A percentile compares a stretch with the other conserved stretches of the same genome.
Evolutionary conservation across 1,140 invertebrate species (phyloP).

Genomic region (Pseudomyrmex dendroicus): DNA sequence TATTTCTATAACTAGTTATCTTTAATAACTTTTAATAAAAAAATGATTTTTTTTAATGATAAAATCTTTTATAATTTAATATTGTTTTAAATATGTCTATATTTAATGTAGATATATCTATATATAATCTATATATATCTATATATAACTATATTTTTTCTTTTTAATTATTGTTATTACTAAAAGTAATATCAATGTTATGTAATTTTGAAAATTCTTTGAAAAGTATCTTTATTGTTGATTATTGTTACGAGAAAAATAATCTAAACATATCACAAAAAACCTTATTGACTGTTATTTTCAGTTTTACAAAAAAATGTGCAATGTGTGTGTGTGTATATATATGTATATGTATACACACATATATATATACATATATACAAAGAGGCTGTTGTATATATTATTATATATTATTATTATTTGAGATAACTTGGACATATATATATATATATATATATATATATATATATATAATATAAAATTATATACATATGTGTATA

Average conservation of each 20-base stretch:
- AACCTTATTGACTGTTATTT: background rate
- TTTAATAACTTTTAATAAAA: too few species aligned
- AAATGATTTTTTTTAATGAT: too few species aligned
- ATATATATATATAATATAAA: slow-evolving; percentile 12
- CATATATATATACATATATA: background rate
- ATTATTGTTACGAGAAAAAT: background rate
- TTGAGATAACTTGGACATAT: background rate
- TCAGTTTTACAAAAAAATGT: slow-evolving; percentile 14
- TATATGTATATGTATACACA: too few species aligned
- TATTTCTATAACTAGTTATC: too few species aligned
- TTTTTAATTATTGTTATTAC: background rate
- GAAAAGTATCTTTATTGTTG: background rate
- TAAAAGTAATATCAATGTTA: background rate
- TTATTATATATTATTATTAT: slow-evolving; percentile 56
- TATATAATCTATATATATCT: background rate
- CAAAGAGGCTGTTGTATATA: slow-evolving; percentile 63
- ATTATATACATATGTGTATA: slow-evolving; percentile 2
- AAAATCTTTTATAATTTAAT: too few species aligned
- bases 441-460: background rate
- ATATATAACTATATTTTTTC: background rate
- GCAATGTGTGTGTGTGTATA: slow-evolving; percentile 3
- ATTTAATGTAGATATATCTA: background rate
- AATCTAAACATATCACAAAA: slow-evolving; percentile 14
- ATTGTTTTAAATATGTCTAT: too few species aligned
- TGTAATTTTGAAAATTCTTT: background rate